Evolutionary conservation across 2,797 vertebrate species (phyloP), one percentile per base, ranked within the genome.

Genomic region (Lutjanus campechanus): DNA sequence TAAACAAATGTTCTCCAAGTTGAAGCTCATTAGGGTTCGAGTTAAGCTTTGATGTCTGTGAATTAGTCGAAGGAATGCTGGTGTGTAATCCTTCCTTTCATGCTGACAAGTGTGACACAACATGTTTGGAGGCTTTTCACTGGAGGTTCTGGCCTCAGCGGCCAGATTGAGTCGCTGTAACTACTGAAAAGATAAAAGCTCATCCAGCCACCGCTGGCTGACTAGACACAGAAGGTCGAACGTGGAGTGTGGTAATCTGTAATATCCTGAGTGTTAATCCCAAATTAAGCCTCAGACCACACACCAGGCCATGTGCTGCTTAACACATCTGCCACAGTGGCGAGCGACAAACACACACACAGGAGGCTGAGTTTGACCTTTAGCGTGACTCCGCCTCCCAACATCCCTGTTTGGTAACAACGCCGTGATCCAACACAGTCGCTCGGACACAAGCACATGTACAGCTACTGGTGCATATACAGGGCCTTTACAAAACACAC

Each of bases 221-320:
- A 77, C 62, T 19, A 73, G 81, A 88, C 79, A 44, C 71, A 68
- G 73, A 80, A 85, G 86, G 87, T 93, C 88, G 85, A 82, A 82
- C 5, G 22, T 58, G 20, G 79, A 86, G 75, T 79, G 91, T 77
- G 68, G 79, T 92, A 93, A 94, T 93, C 91, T 89, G 85, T 85
- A 85, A 92, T 86, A 85, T 86, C 86, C 78, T 69, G 80, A 85
- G 85, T 87, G 83, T 85, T 92, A 91, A 93, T 93, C 93, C 85
- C 79, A 86, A 90, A 92, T 91, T 88, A 93, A 93, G 83, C 91
- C 73, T 63, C 69, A 69, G 41, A 69, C 63, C 74, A 69, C 89
- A 89, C 84, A 91, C 13, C 68, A 41, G 74, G 86, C 83, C 90
- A 86, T 85, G 89, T 84, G 86, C 81, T 66, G 79, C 76, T 85